Evolutionary conservation across 2,113 vertebrate genomes (phyloP).

Genomic region (Chionis minor): DNA sequence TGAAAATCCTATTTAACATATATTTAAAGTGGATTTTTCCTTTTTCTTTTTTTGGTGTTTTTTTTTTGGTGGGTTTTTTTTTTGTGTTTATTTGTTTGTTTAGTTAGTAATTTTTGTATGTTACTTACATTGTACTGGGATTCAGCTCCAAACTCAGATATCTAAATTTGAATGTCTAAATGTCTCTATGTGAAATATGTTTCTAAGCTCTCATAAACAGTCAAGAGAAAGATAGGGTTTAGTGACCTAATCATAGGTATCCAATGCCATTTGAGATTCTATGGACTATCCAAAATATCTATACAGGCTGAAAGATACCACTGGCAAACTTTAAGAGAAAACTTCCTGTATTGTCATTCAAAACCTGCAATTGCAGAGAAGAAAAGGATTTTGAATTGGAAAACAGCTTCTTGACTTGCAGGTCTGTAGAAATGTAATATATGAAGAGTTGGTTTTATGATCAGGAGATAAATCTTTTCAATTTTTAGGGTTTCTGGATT

Average conservation of each 20-base stretch:
- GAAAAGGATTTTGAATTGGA: background rate
- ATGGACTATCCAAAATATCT: background rate
- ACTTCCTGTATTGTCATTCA: background rate
- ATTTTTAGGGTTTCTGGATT: background rate
- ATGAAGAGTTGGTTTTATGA: background rate
- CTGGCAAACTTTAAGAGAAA: background rate
- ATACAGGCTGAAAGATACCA: background rate
- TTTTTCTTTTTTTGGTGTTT: background rate
- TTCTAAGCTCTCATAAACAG: background rate
- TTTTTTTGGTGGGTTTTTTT: too few relatives aligned
- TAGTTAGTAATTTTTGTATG: background rate
- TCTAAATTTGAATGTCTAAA: background rate
- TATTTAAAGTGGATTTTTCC: background rate
- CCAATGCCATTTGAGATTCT: background rate
- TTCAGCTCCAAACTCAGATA: background rate
- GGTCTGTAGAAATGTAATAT: background rate
- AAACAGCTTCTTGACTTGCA: background rate
- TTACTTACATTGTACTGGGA: background rate
- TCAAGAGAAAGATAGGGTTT: background rate
- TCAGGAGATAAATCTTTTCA: background rate
- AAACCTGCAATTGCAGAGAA: background rate
- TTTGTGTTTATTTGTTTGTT: background rate
- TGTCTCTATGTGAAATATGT: background rate
- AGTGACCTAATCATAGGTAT: background rate
- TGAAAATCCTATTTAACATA: background rate